These are phyloP conservation scores for Pedetes capensis DNA, from an alignment of 2,113 vertebrate species.

Conservation along the genomic window DNA sequence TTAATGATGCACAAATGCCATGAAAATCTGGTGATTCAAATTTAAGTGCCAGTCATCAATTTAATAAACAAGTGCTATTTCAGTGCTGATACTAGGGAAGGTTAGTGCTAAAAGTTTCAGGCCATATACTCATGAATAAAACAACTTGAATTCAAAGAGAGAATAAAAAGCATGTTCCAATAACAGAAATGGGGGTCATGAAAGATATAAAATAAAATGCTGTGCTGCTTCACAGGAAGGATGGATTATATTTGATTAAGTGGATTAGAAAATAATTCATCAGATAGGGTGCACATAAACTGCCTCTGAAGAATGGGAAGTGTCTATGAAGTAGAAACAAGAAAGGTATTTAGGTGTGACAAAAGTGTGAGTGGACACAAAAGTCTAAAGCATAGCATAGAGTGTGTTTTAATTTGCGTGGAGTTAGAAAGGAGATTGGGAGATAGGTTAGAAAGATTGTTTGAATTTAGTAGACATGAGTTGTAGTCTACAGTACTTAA, in stretches of 20 bases:
- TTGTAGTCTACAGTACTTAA: background rate
- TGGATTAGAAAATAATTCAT: background rate
- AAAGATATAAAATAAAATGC: conserved; percentile 28
- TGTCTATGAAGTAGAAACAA: background rate
- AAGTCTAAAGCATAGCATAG: background rate
- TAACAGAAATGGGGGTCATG: background rate
- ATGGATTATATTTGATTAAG: background rate
- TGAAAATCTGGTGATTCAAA: conserved; percentile 29
- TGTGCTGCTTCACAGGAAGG: background rate
- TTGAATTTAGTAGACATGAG: background rate
- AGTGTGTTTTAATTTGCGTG: background rate
- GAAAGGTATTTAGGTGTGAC: background rate
- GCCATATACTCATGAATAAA: background rate
- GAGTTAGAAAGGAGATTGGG: too few relatives aligned
- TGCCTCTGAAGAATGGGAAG: background rate
- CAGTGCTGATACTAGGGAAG: background rate
- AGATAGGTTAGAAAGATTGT: background rate
- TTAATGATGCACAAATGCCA: conserved; percentile 30
- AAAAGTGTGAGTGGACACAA: background rate
- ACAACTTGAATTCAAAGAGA: background rate
- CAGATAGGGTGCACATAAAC: background rate
- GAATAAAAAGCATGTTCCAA: background rate
- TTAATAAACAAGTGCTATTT: conserved; percentile 39
- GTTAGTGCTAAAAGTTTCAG: background rate
- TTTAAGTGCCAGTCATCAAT: conserved; percentile 39